These are phyloP conservation scores for Lepetodrilus schrolli DNA, from an alignment of 2,888 invertebrate genomes.

Conservation along the genomic window DNA sequence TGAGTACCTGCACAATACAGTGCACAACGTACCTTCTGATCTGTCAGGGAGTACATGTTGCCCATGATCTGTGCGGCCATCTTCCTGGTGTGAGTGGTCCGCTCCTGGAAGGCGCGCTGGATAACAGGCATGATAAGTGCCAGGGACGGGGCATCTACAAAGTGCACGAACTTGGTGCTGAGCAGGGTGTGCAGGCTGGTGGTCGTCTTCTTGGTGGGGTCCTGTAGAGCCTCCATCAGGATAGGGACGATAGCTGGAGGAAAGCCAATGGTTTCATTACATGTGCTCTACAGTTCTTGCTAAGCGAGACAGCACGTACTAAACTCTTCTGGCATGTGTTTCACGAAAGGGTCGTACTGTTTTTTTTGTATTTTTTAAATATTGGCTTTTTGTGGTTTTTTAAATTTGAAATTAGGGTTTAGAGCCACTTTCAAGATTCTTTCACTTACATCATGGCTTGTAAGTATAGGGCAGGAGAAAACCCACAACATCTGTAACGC, in stretches of 20 bases:
- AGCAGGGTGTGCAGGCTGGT: conserved; percentile 90
- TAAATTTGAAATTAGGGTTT: too few species aligned
- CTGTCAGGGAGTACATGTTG: conserved; percentile 99
- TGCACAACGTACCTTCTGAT: conserved; percentile 87
- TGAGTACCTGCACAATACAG: too few species aligned
- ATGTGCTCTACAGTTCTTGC: too few species aligned
- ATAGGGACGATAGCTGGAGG: conserved; percentile 76
- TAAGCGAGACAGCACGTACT: too few species aligned
- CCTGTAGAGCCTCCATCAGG: conserved; percentile 91
- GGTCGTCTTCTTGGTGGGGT: conserved; percentile 96
- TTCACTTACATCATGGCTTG: too few species aligned
- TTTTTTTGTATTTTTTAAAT: background rate
- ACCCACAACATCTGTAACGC: too few species aligned
- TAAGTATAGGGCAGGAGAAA: too few species aligned
- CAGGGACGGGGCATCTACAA: conserved; percentile 98
- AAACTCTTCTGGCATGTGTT: too few species aligned
- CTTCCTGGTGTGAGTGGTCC: conserved; percentile 97
- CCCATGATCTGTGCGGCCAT: conserved; percentile 99
- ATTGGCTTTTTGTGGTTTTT: too few species aligned
- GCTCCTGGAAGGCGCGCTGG: conserved; percentile 96
- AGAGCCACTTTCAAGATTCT: too few species aligned
- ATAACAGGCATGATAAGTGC: conserved; percentile 99
- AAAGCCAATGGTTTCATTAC: too few species aligned
- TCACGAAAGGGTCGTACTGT: background rate
- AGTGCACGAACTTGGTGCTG: conserved; percentile 91